These are phyloP conservation scores for Meriones psammophilus DNA, from an alignment of 2,797 vertebrate species.

Conservation along the genomic window DNA sequence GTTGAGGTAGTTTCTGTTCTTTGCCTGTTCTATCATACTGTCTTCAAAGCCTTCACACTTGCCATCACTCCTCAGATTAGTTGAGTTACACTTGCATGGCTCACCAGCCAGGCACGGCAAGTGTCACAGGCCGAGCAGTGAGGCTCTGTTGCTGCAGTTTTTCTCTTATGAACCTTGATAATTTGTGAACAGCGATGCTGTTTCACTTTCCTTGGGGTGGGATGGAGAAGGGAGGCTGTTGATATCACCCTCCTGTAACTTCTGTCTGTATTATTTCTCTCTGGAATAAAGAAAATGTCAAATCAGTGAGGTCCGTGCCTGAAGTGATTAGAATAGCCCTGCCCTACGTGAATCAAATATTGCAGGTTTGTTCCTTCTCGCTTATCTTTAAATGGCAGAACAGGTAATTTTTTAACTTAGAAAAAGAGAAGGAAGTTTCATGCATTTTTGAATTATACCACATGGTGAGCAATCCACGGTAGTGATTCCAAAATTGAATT, in stretches of 20 bases:
- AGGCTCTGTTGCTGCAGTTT: background rate
- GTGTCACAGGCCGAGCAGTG: background rate
- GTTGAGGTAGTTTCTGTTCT: background rate
- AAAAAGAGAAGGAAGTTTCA: background rate
- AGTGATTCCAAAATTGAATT: slow-evolving; percentile 42
- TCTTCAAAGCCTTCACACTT: background rate
- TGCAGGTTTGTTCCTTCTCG: slow-evolving; percentile 51
- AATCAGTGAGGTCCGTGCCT: slow-evolving; percentile 53
- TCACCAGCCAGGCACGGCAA: background rate
- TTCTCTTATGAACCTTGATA: slow-evolving; percentile 1
- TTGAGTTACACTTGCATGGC: background rate
- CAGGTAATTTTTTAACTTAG: slow-evolving; percentile 66
- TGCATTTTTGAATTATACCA: background rate
- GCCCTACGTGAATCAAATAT: slow-evolving; percentile 12
- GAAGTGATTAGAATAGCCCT: slow-evolving; percentile 63
- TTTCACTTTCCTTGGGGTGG: background rate
- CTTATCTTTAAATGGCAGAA: slow-evolving; percentile 59
- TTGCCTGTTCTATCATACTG: background rate
- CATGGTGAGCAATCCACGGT: background rate
- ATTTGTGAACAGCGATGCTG: background rate
- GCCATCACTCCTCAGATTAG: background rate
- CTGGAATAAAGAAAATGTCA: slow-evolving; percentile 77
- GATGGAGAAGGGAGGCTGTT: slow-evolving; percentile 7
- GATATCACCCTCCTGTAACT: background rate
- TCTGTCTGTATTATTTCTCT: slow-evolving; percentile 56